Evolutionary conservation across 2,888 invertebrate genomes (phyloP), one percentile per base, ranked within the genome.

Genomic region (Apotomis betuletana): DNA sequence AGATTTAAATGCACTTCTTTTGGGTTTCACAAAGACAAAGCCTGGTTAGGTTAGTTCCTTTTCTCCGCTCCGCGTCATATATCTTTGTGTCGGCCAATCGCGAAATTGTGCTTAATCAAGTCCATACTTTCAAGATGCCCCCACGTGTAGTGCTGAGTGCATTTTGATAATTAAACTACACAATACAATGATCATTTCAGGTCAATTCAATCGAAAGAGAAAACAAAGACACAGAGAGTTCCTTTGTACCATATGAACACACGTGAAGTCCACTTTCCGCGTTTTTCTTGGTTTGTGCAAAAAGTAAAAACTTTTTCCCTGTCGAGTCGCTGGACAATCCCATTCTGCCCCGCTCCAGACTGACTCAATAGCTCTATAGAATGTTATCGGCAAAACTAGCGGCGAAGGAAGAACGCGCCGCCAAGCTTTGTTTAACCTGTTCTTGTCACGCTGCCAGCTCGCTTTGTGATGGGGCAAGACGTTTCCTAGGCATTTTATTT

Each of bases 391-490:
- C 9, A 13, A 36, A 51, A 38, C 62, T 55, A 55, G 27, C 38
- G 36, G 52, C 49, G 38, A 13, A 38, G 41, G 52, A 13, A 62
- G 36, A 62, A 51, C 51, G 49, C 61, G 52, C 41, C 9, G 44
- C 8, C 12, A 3, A 9, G 49, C 46, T 54, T 64, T 54, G 13
- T 15, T 44, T 41, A 64, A 64, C 64, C 64, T 64, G 15, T 54
- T 55, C 15, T 55, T 64, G 64, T 55, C 44, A 64, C 15, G 10
- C 10, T 64, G 64, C 64, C 64, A 64, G 54, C 15, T 49, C 49
- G 3, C 41, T 27, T 15, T 10, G 6, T 41, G 52, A 12, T 36
- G 62, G 44, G 15, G 27, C 64, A 41, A 63, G 38, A 41, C 38
- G 13, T 52, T 38, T 38, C n/a, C 49, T 61, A 5, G 44, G 64